Evolutionary conservation across 2,797 vertebrate species (phyloP), one percentile per base, ranked within the genome.

Genomic region (Pipistrellus nathusii): DNA sequence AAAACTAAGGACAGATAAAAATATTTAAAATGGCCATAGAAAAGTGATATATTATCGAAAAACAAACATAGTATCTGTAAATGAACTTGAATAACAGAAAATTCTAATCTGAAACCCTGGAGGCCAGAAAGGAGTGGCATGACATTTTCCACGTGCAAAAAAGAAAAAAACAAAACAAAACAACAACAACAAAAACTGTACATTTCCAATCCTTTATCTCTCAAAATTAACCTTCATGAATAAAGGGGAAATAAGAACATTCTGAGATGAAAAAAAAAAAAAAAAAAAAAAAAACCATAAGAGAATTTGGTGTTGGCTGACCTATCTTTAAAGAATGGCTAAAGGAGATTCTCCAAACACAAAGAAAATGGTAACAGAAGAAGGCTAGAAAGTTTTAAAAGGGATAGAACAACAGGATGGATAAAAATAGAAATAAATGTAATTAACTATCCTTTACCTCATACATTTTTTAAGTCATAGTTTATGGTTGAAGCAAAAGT

Each of bases 371-470:
- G 5, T 84, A 68, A 59, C 32, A 75, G 66, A 69, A 76, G 13
- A 7, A 59, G 41, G 2, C 48, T 23, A 15, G 9, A 20, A 87
- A 38, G 20, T 57, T 75, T 6, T 64, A 17, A 25, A 90, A 83
- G 23, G 27, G 25, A 91, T 73, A 41, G 8, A 91, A n/a, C 21
- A 71, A 66, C 30, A 66, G 17, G 48, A 77, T 32, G 15, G 17
- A 90, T 44, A 44, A 59, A 92, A 93, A 75, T n/a, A 71, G 44
- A 86, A 77, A 23, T 55, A 86, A 71, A 64, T 30, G 6, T 62
- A 69, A 88, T 15, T 41, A n/a, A 55, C 27, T 44, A 69, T 48
- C 73, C 12, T 69, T 91, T 3, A 78, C 12, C 13, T 69, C 41
- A 13, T 75, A 13, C 9, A 1, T 59, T 88, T 81, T 48, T 44